Evolutionary conservation across 2,797 vertebrate species (phyloP), one percentile per base, ranked within the genome.

Genomic region (Adrianichthys oophorus): DNA sequence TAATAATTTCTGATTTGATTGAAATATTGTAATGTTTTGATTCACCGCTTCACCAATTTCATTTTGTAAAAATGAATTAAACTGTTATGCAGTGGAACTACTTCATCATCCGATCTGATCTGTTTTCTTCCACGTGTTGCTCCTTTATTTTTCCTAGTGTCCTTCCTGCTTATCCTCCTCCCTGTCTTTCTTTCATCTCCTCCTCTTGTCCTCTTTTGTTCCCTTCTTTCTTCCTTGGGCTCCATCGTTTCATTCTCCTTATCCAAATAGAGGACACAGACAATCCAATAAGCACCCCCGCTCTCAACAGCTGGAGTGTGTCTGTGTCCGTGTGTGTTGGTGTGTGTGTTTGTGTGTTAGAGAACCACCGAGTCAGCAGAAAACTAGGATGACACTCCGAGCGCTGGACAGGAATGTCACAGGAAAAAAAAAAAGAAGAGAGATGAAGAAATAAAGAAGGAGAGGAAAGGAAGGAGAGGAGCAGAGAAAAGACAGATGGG

Each of bases 181-280:
- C n/a, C 41, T 56, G 44, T 14, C 17, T 17, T 12, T 55, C 40
- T 55, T 48, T 15, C 43, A 4, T 1, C 48, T 48, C 53, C 40
- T 43, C 57, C 52, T 56, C 41, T 6, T 12, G 68, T 61, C 37
- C 54, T 70, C 56, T 47, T 59, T 59, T 48, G 45, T 64, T 72
- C 52, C 48, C 47, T 68, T 60, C 43, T 61, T 40, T 57, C 60
- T 24, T 54, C 53, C 49, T 48, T 24, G 7, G 17, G 23, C 70
- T 77, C 56, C 55, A 67, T 76, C 80, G 63, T 73, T 78, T 68
- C 73, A 71, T 79, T 83, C 87, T 87, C 85, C 82, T 85, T 83
- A 76, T 84, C 79, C 81, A 87, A 84, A 90, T 79, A 91, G 87
- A 89, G 88, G 86, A 88, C 87, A 84, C 70, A 84, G 83, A 84